phyloP scores from a whole-genome alignment of 2,888 invertebrate species.

The Rhyacophila evoluta region DNA sequence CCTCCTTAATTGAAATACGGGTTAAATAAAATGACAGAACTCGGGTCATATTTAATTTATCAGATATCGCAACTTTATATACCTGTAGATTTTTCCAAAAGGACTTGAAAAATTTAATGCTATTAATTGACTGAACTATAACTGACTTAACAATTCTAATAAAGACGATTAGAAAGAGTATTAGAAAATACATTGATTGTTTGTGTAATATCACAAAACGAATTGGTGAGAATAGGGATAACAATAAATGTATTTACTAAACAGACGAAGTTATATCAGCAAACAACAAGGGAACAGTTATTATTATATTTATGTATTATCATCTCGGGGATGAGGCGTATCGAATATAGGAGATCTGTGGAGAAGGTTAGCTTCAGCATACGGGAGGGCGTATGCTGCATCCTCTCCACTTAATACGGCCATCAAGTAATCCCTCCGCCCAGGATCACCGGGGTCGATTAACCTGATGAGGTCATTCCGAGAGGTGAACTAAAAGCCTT shows the following conservation, averaged over 20 bases:
- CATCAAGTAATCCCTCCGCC: neutral
- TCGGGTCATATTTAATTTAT: too few relatives aligned
- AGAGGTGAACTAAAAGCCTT: constrained; percentile 13
- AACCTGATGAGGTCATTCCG: constrained; percentile 5
- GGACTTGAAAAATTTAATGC: too few relatives aligned
- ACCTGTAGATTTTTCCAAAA: too few relatives aligned
- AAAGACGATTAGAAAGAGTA: too few relatives aligned
- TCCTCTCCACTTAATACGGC: neutral
- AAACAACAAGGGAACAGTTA: neutral
- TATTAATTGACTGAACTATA: too few relatives aligned
- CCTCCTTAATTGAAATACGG: too few relatives aligned
- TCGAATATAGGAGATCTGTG: neutral
- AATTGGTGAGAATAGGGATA: neutral
- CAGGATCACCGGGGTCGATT: neutral
- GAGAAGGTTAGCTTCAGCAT: neutral
- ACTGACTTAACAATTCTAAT: too few relatives aligned
- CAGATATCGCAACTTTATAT: too few relatives aligned
- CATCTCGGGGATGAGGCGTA: neutral
- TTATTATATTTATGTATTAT: neutral
- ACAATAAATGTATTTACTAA: neutral
- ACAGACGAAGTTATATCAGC: neutral
- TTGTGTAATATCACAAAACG: too few relatives aligned
- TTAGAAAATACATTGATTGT: too few relatives aligned
- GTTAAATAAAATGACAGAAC: too few relatives aligned
- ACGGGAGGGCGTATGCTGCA: neutral